These are phyloP conservation scores for Phymastichus coffea DNA, from an alignment of 1,140 invertebrate genomes.

Conservation along the genomic window DNA sequence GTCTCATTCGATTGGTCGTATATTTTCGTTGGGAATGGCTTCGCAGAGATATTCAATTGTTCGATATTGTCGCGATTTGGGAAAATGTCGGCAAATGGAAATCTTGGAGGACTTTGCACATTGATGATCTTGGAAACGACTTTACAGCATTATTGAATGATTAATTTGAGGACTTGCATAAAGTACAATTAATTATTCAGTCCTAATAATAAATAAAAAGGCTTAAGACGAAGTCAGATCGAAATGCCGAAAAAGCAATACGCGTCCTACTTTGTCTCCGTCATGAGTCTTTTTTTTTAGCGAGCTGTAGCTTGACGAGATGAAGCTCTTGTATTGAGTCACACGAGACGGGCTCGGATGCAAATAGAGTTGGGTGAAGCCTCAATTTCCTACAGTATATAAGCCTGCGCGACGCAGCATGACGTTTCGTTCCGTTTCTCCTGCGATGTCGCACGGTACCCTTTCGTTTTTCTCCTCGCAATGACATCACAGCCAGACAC, in stretches of 20 bases:
- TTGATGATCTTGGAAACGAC: too few species aligned
- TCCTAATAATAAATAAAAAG: background rate
- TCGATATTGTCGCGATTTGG: too few species aligned
- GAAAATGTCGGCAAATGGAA: too few species aligned
- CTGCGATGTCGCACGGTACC: background rate
- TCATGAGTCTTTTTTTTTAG: too few species aligned
- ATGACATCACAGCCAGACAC: too few species aligned
- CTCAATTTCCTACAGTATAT: background rate
- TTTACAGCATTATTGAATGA: too few species aligned
- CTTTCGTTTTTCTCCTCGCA: background rate
- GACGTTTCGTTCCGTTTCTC: background rate
- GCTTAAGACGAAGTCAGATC: background rate
- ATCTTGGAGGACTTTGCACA: too few species aligned
- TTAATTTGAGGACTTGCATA: background rate
- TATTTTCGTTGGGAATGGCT: too few species aligned
- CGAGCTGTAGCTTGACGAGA: background rate
- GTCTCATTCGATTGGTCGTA: too few species aligned
- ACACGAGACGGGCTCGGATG: background rate
- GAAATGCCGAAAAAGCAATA: too few species aligned
- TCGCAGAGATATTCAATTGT: too few species aligned
- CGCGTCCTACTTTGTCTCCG: too few species aligned
- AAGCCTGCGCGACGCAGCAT: background rate
- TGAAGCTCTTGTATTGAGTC: background rate
- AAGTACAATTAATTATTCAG: background rate
- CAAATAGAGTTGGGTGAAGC: constrained; percentile 17